Base-by-base conservation (phyloP, 2,797 vertebrate species). In the Gila robusta region DNA sequence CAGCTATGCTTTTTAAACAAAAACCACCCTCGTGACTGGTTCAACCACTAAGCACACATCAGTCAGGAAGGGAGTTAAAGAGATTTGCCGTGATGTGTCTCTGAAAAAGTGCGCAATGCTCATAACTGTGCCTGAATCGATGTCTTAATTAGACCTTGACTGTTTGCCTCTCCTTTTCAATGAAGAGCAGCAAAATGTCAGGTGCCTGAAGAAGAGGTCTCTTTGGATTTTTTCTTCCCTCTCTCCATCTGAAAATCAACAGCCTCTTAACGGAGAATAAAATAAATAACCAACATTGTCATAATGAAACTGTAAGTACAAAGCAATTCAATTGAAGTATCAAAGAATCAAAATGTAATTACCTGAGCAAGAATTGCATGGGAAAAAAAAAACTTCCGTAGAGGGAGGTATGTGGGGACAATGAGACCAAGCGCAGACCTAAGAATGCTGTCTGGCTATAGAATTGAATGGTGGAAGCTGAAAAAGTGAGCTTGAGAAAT, bases 121-220 rank as follows among this genome's bases (percentile, higher is more conserved):
- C 81, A 28, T 41, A 52, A 37, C 17, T 66, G 19, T 37, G 79
- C 41, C 32, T 54, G 83, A 78, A 90, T 78, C 90, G 49, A 91
- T 88, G 88, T 91, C 92, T 91, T 92, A 92, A 94, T 93, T 91
- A 89, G 44, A 79, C 84, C 70, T 90, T 47, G 81, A 81, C 59
- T 87, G 82, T 93, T 88, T 91, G 86, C 88, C 80, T 28, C 32
- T 77, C 41, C 72, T n/a, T 78, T 83, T 87, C 78, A 87, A 88
- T 84, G 56, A 87, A 72, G 62, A 71, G 41, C 52, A 76, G 10
- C 44, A 41, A 79, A 85, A 89, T 80, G 83, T 84, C 84, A 87
- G 70, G 49, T 83, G 76, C 56, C 49, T 86, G 19, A 80, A 37
- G 19, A 80, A 28, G 28, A 70, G 72, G 56, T 47, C 49, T 72